Base-by-base conservation (phyloP, 2,888 invertebrate species). In the Apoderus coryli region DNA sequence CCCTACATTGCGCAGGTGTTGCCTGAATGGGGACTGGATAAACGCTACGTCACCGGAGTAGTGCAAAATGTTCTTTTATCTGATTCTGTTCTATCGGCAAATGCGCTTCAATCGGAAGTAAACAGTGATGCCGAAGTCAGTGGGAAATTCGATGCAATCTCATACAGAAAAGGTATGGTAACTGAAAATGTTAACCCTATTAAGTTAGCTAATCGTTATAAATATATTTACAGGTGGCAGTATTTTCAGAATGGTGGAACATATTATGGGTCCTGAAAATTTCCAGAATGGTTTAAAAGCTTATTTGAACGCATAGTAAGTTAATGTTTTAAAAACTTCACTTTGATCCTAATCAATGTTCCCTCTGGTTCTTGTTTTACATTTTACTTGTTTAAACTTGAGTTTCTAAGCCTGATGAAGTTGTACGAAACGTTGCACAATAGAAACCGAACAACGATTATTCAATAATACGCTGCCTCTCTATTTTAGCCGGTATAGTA, bases 21-120 rank as follows among this genome's bases (percentile, higher is more conserved):
- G 6, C 41, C 56, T 0, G 49, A 64, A 1, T 74, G 76, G 72
- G 69, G 71, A 19, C 49, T 80, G 33, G 66, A 65, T 13, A 65
- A 69, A 4, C 77, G 81, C 44, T 82, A 81, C 45, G 69, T 80
- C 1, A 60, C 65, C 0, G 72, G 76, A 33, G 74, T 77, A 48
- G 43, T 81, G 0, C 82, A 82, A 40, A 52, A 61, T 0, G 68
- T 73, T 4, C 59, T 80, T 32, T 54, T 57, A 1, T 51, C 52
- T 36, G 82, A 81, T 45, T 65, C 72, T n/a, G 55, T 63, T 0
- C 50, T 56, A 13, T 56, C 54, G 10, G 64, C 70, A 1, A 69
- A 72, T 28, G 64, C 81, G 0, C 53, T 82, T 41, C 69, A 64
- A 12, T 41, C 43, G 2, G 61, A 67, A 27, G 49, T 74, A 0